Base-by-base conservation (phyloP, 2,888 invertebrate genomes). In the Mesodorylaimus sp. region DNA sequence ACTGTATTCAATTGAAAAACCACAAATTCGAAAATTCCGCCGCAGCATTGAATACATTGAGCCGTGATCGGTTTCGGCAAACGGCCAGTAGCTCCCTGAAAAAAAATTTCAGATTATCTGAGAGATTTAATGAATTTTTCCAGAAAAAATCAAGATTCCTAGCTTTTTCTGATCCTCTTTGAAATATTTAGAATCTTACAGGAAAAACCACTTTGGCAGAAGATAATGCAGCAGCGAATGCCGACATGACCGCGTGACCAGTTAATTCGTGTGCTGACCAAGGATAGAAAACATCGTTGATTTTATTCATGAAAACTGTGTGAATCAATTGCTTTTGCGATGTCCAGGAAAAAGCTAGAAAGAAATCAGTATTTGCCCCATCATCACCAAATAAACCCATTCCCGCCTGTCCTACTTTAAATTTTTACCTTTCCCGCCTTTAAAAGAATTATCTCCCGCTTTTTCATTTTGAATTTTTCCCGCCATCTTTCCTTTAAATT, bases 31-130 rank as follows among this genome's bases (percentile, higher is more conserved):
- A 81, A 83, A 38, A 73, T 69, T 56, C 76, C 72, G 1, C 84
- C 81, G 64, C 86, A 79, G 2, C 82, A 79, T 58, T 84, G 83
- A 55, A 89, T 74, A 62, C 80, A 79, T 65, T 89, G 88, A 2
- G 87, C 70, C 39, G 79, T 78, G 47, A 88, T 73, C 3, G 89
- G 88, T 60, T 79, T 75, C 1, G 81, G 79, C 36, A 86, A 70
- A 51, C 75, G 71, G 63, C 16, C n/a, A 21, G 19, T 32, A 7
- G 16, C 7, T 7, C 16, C 32, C 32, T 32, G 16, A 32, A 32
- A 32, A 10, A 16, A 32, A 32, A 32, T n/a, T n/a, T n/a, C n/a
- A n/a, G n/a, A n/a, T n/a, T n/a, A n/a, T n/a, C n/a, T n/a, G n/a
- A 32, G 10, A 32, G 7, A 32, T 10, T 16, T 32, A 7, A 10